Base-by-base conservation (phyloP, 2,888 invertebrate genomes). In the Rhamphomyia laevipes region DNA sequence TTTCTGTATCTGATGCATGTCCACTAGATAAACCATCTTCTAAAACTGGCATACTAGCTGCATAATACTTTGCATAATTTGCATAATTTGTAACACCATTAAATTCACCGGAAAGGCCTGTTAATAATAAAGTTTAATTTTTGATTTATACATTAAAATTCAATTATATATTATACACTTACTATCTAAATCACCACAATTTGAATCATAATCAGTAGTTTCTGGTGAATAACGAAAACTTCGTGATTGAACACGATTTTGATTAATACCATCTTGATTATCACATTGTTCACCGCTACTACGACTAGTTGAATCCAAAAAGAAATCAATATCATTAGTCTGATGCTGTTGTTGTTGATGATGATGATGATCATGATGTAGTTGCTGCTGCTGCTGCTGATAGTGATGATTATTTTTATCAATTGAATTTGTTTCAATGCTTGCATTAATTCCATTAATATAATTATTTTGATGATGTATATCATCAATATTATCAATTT, bases 1-100 rank as follows among this genome's bases (percentile, higher is more conserved):
- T 89, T 72, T 94, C 94, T 0, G 83, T 86, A 64, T 94, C 94
- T 54, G 92, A 92, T 2, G 85, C 90, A 65, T 93, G 93, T 3
- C 93, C 93, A 35, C 93, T 93, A 2, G 93, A 93, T 50, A 95
- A 74, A 0, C 93, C 94, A 68, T 95, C 95, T 66, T 94, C 93
- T 42, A 95, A 79, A 15, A 91, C 84, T 1, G 95, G 95, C 86
- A 95, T 86, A 60, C 81, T 82, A 44, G 81, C 82, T 45, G 81
- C 81, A 70, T 77, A 85, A 71, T 79, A 77, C 67, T 78, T 77
- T 37, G 81, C 74, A 61, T 79, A 77, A 64, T 80, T 80, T 41
- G 76, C 61, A 51, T 67, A 78, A 53, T 78, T 76, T 41, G 78
- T 77, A 46, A 80, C 77, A 43, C 78, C 78, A 47, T 70, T 71